Evolutionary conservation across 2,797 vertebrate genomes (phyloP).

Genomic region (Fringilla coelebs): DNA sequence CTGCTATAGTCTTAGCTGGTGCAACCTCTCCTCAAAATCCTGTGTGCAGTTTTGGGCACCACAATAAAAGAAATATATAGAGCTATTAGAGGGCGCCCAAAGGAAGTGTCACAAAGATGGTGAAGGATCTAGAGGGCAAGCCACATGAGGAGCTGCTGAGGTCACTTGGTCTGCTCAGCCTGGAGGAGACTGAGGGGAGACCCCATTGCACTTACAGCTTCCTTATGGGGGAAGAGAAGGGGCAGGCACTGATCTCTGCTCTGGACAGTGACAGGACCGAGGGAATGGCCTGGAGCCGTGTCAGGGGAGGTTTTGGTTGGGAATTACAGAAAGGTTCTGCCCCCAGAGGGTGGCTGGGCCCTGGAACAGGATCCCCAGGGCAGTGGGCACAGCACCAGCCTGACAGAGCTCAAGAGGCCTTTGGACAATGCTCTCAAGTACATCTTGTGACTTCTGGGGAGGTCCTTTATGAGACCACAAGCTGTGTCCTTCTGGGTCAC

Average conservation of each 20-base stretch:
- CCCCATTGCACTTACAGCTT: fast-evolving
- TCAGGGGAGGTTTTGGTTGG: too few species aligned
- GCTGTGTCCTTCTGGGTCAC: not conserved
- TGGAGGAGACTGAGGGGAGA: not conserved
- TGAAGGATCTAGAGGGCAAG: fast-evolving
- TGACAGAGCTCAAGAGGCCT: fast-evolving
- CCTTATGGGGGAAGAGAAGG: not conserved
- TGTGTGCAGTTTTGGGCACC: too few species aligned
- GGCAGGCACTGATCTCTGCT: not conserved
- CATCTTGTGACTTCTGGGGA: fast-evolving
- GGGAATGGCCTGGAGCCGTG: not conserved
- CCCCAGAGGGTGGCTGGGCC: fast-evolving
- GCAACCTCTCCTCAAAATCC: not conserved
- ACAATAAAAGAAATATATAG: not conserved
- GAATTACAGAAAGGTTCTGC: fast-evolving
- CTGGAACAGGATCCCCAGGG: not conserved
- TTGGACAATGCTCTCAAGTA: not conserved
- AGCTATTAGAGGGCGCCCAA: not conserved
- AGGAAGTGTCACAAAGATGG: not conserved
- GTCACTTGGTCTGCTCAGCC: not conserved
- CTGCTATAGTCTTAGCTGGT: not conserved
- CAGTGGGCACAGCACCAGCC: not conserved
- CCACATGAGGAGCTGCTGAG: fast-evolving
- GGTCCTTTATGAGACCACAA: not conserved
- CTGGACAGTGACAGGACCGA: not conserved